Base-by-base conservation (phyloP, 2,113 vertebrate species). In the Ascaphus truei region DNA sequence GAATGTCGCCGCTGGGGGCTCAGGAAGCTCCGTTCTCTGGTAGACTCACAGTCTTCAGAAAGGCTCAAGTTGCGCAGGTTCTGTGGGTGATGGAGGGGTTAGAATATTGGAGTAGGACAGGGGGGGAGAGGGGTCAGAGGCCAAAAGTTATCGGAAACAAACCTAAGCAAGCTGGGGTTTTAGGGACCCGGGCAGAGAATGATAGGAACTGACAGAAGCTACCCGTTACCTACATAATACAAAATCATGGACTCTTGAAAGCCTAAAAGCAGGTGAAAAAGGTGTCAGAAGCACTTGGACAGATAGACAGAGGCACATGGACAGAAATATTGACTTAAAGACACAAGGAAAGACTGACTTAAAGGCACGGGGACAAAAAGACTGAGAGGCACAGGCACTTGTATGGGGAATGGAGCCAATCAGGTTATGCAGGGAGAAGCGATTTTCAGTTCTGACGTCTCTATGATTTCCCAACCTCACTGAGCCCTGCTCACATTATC, bases 1-100 rank as follows among this genome's bases (percentile, higher is more conserved):
- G 91, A 91, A 39, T 86, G 91, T 23, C 86, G 77, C 2, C 91
- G 87, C 73, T 88, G 87, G 67, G 89, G 85, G 57, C 84, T 81
- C 6, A 80, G 58, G 7, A 79, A 73, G 9, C 80, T 76, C 15
- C 41, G 75, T 71, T 81, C 80, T 51, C 45, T 75, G 45, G 73
- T 62, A 52, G 66, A 31, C 0, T 59, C 36, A 2, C 29, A 34
- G 23, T 73, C 84, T 72, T 89, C 88, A 57, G 81, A 73, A 12
- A 80, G 67, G 11, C 86, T 83, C 68, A 87, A 79, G 71, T 81
- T 71, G 2, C 57, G 75, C 52, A 93, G 84, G 79, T 74, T 90
- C 91, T 93, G 80, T 7, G 9, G 10, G 37, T 25, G 31, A 36
- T 20, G 37, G 55, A 11, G 6, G 5, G 25, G n/a, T 15, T 6